phyloP scores from a whole-genome alignment of 2,888 invertebrate genomes.

The Pandemis heparana region DNA sequence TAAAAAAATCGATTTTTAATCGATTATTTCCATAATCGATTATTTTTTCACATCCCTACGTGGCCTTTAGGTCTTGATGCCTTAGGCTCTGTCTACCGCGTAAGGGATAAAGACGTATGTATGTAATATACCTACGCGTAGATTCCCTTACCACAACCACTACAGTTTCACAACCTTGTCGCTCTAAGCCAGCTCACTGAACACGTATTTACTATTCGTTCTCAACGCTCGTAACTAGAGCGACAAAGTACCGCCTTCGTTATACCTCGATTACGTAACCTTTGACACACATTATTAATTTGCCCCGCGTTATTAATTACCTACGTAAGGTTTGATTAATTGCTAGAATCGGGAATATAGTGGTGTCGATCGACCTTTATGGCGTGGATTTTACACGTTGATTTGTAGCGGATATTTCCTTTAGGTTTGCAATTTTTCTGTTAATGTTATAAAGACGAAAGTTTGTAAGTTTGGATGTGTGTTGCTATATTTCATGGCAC shows the following conservation, averaged over 20 bases:
- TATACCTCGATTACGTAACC: conserved; percentile 1
- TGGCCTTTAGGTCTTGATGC: no score
- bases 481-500: no score
- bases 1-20: no score
- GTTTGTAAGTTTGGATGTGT: no score
- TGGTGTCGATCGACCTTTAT: background rate
- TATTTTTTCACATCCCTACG: no score
- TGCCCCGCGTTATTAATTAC: conserved; percentile 14
- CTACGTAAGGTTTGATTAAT: conserved; percentile 18
- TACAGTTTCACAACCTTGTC: background rate
- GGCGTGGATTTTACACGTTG: background rate
- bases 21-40: no score
- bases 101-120: no score
- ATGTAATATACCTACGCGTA: no score
- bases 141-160: no score
- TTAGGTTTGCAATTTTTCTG: no score
- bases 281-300: conserved; percentile 18
- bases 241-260: background rate
- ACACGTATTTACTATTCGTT: background rate
- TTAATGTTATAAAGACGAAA: no score
- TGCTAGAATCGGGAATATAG: conserved; percentile 6
- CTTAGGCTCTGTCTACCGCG: no score
- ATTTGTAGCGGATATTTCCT: background rate
- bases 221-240: background rate
- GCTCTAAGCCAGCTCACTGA: background rate